Base-by-base conservation (phyloP, 1,140 invertebrate genomes). In the Leucophenga varia region DNA sequence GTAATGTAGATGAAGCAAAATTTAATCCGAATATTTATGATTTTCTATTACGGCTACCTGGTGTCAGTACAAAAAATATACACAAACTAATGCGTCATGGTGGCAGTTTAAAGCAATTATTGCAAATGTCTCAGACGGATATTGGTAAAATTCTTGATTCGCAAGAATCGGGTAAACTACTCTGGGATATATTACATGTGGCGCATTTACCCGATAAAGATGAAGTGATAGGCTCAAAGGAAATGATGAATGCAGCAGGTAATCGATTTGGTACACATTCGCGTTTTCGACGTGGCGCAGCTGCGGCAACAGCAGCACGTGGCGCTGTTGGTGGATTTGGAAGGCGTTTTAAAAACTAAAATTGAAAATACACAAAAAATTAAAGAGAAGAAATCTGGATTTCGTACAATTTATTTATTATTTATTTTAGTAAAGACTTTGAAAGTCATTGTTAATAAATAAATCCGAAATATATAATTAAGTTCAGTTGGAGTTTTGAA, bases 41-140 rank as follows among this genome's bases (percentile, higher is more conserved):
- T 79, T 92, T 98, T 72, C 76, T 97, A 16, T 80, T 88, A 9
- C 93, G 93, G 76, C 79, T 98, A 58, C 95, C 95, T 0, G 95
- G 95, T 4, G 82, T 97, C 3, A 89, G 86, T 58, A 86, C 89
- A 0, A 93, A 92, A 76, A 97, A 97, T 76, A 82, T 95, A 5
- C 80, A 84, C 42, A 57, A 73, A 1, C 77, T 97, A 44, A 79
- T 97, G 77, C 88, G 90, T 52, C 86, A 86, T 70, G 89, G 91
- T 2, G 74, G 82, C 51, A 88, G 87, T 22, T 76, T 98, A 40
- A 82, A 86, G 59, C 74, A 87, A 65, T 69, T 89, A 21, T 73
- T 84, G 35, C 78, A 79, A 39, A 69, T 84, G 39, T 78, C 72
- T 25, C 57, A 67, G 80, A 80, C 84, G 45, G 80, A 89, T 64